Percentiles rank a stretch among this genome's conserved stretches.
These are phyloP conservation scores for Andrena hattorfiana DNA, from an alignment of 2,888 invertebrate species.

Conservation along the genomic window DNA sequence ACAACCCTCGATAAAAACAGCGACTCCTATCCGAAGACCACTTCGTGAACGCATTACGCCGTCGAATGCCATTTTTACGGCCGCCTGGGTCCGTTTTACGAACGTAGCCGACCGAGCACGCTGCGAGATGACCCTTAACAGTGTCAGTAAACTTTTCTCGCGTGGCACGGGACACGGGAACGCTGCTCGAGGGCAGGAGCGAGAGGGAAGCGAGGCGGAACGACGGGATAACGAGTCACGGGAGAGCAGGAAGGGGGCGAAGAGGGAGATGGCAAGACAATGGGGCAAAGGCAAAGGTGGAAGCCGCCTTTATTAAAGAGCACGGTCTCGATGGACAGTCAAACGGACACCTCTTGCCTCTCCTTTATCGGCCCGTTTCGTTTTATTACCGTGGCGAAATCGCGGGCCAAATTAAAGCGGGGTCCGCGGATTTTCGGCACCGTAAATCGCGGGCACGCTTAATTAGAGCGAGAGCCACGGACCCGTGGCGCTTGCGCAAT, in stretches of 20 bases:
- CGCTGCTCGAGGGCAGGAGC: slow-evolving; percentile 1
- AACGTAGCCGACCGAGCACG: slow-evolving; percentile 29
- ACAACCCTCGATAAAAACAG: too few species aligned
- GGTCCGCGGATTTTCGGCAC: slow-evolving; percentile 63
- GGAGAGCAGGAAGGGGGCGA: slow-evolving; percentile 41
- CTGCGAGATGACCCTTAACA: slow-evolving; percentile 65
- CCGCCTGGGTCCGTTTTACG: slow-evolving; percentile 52
- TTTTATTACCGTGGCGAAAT: slow-evolving; percentile 75
- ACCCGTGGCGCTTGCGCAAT: slow-evolving; percentile 33
- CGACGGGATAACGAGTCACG: slow-evolving; percentile 68
- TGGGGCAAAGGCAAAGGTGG: slow-evolving; percentile 64
- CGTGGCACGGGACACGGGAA: slow-evolving; percentile 32
- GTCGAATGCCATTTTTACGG: slow-evolving; percentile 59
- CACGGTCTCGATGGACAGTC: slow-evolving; percentile 75
- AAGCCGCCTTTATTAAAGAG: slow-evolving; percentile 80
- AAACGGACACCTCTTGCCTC: slow-evolving; percentile 76
- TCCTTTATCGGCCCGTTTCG: slow-evolving; percentile 78
- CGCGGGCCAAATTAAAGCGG: slow-evolving; percentile 69
- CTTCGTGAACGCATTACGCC: background rate
- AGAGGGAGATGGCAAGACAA: slow-evolving; percentile 55
- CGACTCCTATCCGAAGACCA: too few species aligned
- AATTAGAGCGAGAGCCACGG: slow-evolving; percentile 54
- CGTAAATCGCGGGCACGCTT: slow-evolving; percentile 59
- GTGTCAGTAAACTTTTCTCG: slow-evolving; percentile 60
- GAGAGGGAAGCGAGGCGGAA: slow-evolving; percentile 23